These are phyloP conservation scores for Clivina fossor DNA, from an alignment of 2,888 invertebrate species.

Conservation along the genomic window DNA sequence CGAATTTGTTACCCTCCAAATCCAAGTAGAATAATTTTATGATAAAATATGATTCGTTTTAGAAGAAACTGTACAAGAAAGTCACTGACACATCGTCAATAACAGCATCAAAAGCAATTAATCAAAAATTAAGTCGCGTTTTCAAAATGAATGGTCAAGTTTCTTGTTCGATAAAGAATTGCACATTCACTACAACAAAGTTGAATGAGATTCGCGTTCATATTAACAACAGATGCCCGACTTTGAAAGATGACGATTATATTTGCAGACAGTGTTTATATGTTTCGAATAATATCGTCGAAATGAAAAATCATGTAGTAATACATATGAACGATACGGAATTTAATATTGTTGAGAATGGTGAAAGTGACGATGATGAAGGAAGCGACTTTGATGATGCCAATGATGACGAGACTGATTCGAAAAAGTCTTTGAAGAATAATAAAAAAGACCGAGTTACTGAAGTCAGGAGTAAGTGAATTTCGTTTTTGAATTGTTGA, in stretches of 20 bases:
- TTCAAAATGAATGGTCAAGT: conserved; percentile 42
- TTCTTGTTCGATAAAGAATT: conserved; percentile 48
- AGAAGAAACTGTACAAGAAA: conserved; percentile 1
- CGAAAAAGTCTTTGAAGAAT: not conserved
- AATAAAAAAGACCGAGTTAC: conserved; percentile 22
- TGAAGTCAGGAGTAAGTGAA: conserved; percentile 14
- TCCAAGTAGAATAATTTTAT: too few relatives aligned
- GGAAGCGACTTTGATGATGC: conserved; percentile 23
- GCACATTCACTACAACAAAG: conserved; percentile 45
- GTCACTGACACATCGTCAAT: not conserved
- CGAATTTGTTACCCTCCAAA: too few relatives aligned
- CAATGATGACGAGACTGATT: not conserved
- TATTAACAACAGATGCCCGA: conserved; percentile 45
- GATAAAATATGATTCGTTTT: too few relatives aligned
- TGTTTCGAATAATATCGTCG: conserved; percentile 40
- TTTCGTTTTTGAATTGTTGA: too few relatives aligned
- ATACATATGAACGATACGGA: too few relatives aligned
- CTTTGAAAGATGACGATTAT: conserved; percentile 46
- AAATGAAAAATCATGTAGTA: conserved; percentile 45
- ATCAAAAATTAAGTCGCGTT: conserved; percentile 31
- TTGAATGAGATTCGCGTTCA: conserved; percentile 46
- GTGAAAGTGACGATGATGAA: conserved; percentile 24
- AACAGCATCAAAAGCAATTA: not conserved
- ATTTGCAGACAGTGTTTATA: conserved; percentile 47
- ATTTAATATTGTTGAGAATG: conserved; percentile 16